Evolutionary conservation across 2,888 invertebrate species (phyloP), one percentile per base, ranked within the genome.

Genomic region (Ectobius pallidus): DNA sequence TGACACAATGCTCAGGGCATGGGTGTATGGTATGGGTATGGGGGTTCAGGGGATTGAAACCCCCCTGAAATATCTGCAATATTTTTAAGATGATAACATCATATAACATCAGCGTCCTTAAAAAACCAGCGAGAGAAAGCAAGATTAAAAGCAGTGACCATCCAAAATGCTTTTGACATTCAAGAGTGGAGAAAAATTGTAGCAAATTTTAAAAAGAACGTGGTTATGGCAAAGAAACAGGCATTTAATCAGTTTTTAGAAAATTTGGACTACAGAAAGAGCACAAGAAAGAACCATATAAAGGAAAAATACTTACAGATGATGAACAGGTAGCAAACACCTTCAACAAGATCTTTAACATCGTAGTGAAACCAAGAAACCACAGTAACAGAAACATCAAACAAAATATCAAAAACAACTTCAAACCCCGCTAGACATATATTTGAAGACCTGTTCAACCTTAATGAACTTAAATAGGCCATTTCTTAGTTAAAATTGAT

Each of bases 141-240:
- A 46, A 46, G n/a, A 46, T 46, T 7, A 46, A 46, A 46, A 46
- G 46, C 46, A 7, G 46, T 14, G 46, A 46, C 9, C 46, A 46
- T n/a, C 4, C 7, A 46, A 46, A 46, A 46, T 46, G n/a, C n/a
- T 46, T 4, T 7, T 14, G 46, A 46, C n/a, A 46, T 46, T n/a
- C 46, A 46, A n/a, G 16, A 46, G 18, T 46, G 18, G 11, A n/a
- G 46, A 46, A 46, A 46, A 11, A 46, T n/a, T n/a, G 18, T n/a
- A 46, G 46, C 46, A 46, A 46, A 46, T 46, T 46, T 46, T 46
- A 7, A n/a, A n/a, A 46, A 46, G n/a, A 9, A 46, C n/a, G 18
- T 34, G n/a, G n/a, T 7, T 46, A 46, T 46, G n/a, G 46, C 46
- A 46, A 46, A 46, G 46, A 46, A 46, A 46, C 46, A 46, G 46